Evolutionary conservation across 37 sponge, comb jelly and placozoan genomes (phyloP).

Genomic region (Diacarnus erythraeanus): DNA sequence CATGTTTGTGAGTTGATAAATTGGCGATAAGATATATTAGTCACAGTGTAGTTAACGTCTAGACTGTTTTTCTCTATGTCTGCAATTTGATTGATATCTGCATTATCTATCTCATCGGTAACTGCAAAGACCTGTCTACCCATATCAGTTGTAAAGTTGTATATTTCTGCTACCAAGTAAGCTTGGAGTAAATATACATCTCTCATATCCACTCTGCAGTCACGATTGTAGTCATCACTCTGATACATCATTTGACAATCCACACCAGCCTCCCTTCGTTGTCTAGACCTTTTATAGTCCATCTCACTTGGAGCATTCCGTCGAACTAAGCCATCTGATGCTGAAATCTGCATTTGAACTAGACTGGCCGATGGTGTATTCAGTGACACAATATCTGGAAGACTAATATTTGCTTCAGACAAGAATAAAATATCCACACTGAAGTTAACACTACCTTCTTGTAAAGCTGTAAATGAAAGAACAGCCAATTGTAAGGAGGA

Average conservation of each 20-base stretch:
- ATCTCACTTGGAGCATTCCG: not conserved
- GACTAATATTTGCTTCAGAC: slow-evolving; percentile 15
- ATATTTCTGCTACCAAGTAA: slow-evolving; percentile 38
- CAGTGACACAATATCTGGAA: not conserved
- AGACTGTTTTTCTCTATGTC: slow-evolving; percentile 19
- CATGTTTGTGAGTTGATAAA: slow-evolving; percentile 16
- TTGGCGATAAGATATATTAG: not conserved
- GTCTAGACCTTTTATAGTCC: too few relatives aligned
- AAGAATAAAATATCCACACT: slow-evolving; percentile 11
- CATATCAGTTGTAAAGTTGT: slow-evolving; percentile 33
- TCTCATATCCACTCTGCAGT: slow-evolving; percentile 61
- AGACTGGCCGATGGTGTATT: slow-evolving; percentile 7
- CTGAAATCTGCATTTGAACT: slow-evolving; percentile 5
- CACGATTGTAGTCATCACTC: slow-evolving; percentile 59
- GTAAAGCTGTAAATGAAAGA: slow-evolving; percentile 21
- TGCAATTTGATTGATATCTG: slow-evolving; percentile 35
- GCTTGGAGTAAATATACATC: slow-evolving; percentile 50
- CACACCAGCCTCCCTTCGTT: not conserved
- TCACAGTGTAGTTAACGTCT: slow-evolving; percentile 19
- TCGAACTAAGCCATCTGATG: not conserved
- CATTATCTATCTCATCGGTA: slow-evolving; percentile 30
- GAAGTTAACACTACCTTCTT: not conserved
- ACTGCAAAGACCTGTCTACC: slow-evolving; percentile 14
- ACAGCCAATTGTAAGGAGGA: slow-evolving; percentile 20
- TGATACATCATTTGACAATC: not conserved